phyloP scores from a whole-genome alignment of 2,113 vertebrate species.

The Melanerpes aurifrons region DNA sequence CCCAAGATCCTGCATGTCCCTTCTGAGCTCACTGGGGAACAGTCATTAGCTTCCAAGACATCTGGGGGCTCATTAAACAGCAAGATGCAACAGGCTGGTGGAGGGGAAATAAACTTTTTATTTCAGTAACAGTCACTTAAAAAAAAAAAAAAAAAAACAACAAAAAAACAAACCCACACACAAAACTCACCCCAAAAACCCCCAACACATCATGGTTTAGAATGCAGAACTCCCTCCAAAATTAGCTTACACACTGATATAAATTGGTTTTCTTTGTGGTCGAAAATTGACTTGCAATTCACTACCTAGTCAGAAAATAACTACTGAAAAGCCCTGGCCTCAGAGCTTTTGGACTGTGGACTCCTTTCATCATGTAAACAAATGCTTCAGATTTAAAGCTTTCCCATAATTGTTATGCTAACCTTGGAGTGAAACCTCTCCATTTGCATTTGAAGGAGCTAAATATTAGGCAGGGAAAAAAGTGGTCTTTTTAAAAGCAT shows the following conservation, averaged over 20 bases:
- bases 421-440: constrained; percentile 93
- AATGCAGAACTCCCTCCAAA: constrained; percentile 79
- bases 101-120: constrained; percentile 43
- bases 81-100: not conserved
- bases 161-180: too few relatives aligned
- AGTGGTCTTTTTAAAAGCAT: constrained; percentile 95
- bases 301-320: constrained; percentile 84
- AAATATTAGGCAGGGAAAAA: constrained; percentile 99
- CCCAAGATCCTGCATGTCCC: not conserved
- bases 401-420: constrained; percentile 99
- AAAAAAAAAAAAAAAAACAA: not conserved
- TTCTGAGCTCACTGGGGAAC: constrained; percentile 9
- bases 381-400: constrained; percentile 97
- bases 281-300: constrained; percentile 86
- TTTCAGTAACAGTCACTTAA: constrained; percentile 51
- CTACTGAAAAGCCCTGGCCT: constrained; percentile 82
- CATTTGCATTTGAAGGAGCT: constrained; percentile 99
- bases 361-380: constrained; percentile 96
- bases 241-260: constrained; percentile 80
- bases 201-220: constrained; percentile 5
- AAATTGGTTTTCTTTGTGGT: constrained; percentile 86
- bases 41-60: constrained; percentile 39
- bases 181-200: not conserved
- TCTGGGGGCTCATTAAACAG: constrained; percentile 50
- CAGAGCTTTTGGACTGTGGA: constrained; percentile 80